These are phyloP conservation scores for Argopecten irradians DNA, from an alignment of 1,140 invertebrate genomes.

Conservation along the genomic window DNA sequence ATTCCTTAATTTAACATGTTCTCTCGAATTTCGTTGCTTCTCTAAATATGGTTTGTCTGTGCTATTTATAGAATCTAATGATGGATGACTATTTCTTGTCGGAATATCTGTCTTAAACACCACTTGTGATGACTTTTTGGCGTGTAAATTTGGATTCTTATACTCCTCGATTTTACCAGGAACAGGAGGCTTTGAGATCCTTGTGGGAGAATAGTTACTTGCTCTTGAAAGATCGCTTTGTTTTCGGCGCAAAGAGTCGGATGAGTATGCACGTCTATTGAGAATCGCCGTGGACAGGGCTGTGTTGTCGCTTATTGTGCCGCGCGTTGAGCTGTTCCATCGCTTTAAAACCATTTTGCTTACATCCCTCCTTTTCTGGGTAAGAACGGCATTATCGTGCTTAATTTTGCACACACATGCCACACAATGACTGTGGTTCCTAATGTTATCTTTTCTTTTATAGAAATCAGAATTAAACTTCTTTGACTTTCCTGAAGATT, in stretches of 20 bases:
- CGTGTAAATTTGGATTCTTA: background rate
- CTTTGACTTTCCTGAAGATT: background rate
- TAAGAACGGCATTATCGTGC: conserved; percentile 25
- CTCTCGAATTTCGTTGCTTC: background rate
- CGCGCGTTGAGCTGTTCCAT: conserved; percentile 7
- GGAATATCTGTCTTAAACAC: background rate
- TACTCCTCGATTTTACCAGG: background rate
- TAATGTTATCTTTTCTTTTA: conserved; percentile 5
- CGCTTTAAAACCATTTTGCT: background rate
- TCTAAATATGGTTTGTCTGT: background rate
- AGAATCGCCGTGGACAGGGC: background rate
- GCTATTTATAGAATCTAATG: background rate
- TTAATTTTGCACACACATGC: conserved; percentile 48
- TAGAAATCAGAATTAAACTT: background rate
- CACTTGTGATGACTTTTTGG: background rate
- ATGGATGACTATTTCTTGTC: background rate
- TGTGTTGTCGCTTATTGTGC: background rate
- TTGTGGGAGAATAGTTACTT: background rate
- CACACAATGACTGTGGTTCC: conserved; percentile 15
- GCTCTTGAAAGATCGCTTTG: background rate
- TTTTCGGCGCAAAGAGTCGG: background rate
- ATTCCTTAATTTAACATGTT: background rate
- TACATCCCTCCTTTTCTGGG: background rate
- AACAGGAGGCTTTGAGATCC: background rate
- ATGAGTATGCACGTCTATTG: background rate